phyloP scores from a whole-genome alignment of 2,113 vertebrate genomes.

The Dicaeum eximium region DNA sequence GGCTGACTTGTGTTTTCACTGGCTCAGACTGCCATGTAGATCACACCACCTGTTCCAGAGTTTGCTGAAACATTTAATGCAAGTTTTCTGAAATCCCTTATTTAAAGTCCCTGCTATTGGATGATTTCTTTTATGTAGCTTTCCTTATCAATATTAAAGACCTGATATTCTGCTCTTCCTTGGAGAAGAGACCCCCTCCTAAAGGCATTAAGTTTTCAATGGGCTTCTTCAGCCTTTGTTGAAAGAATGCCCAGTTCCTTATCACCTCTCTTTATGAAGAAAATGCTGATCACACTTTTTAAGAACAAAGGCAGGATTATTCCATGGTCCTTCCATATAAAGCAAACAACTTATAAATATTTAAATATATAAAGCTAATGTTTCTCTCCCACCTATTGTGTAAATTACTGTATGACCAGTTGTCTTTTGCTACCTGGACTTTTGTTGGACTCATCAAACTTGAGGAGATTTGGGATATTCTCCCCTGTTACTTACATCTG shows the following conservation, averaged over 20 bases:
- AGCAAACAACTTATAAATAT: conserved; percentile 47
- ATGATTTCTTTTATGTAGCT: not conserved
- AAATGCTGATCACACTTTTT: conserved; percentile 54
- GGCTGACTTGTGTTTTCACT: conserved; percentile 59
- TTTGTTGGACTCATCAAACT: not conserved
- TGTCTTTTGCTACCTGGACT: not conserved
- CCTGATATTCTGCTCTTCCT: conserved; percentile 27
- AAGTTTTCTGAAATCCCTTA: conserved; percentile 37
- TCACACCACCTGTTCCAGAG: conserved; percentile 48
- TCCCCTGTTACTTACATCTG: not conserved
- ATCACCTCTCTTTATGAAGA: conserved; percentile 34
- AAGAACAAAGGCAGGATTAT: conserved; percentile 55
- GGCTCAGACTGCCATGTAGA: conserved; percentile 36
- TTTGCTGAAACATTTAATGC: conserved; percentile 27
- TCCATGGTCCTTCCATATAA: conserved; percentile 15
- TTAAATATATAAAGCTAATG: conserved; percentile 20
- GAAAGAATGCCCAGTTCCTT: conserved; percentile 43
- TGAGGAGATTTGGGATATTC: not conserved
- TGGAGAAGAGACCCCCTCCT: not conserved
- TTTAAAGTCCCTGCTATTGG: not conserved
- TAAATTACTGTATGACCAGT: not conserved
- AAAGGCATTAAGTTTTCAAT: conserved; percentile 18
- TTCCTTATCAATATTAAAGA: conserved; percentile 47
- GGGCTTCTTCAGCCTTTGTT: conserved; percentile 23
- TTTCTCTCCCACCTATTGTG: not conserved